Evolutionary conservation across 2,888 invertebrate species (phyloP), one percentile per base, ranked within the genome.

Genomic region (Arctia plantaginis): DNA sequence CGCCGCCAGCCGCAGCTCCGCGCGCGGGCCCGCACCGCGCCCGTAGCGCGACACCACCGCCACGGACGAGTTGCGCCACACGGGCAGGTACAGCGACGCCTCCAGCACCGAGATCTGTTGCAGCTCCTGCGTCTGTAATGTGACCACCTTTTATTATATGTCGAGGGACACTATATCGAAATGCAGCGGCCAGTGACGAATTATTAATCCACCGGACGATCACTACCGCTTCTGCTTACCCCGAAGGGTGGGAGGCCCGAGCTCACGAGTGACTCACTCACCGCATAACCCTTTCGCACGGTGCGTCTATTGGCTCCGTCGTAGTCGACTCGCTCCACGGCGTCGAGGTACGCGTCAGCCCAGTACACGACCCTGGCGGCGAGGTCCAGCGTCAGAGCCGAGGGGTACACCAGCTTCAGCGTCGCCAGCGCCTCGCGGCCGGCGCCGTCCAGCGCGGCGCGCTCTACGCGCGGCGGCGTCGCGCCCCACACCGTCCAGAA

Each of bases 271-370:
- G 8, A 39, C 30, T 20, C 33, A 68, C 93, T 90, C 77, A 96
- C 96, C 78, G 92, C 91, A 85, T 94, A 95, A 59, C 95, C 96
- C 82, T 96, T 95, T 75, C 96, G 94, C 72, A 97, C 93, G 10
- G 97, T 97, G 87, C 93, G 93, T 73, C 98, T 95, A 86, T 97
- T 96, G 27, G 92, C 93, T 18, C 98, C 98, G 88, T 97, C 96
- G 92, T 98, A 98, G 93, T 98, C 97, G 35, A 97, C 96, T 77
- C 97, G 96, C 93, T 98, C 98, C 10, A 98, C 96, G 86, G 97
- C 97, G 94, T 98, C 98, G 85, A 98, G 96, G 93, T 98, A 98
- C 13, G 97, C 96, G 92, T 98, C 98, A 73, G 97, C 97, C 98
- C 98, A 98, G 93, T 98, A 98, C 35, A 98, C 96, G 86, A 96